phyloP scores from a whole-genome alignment of 2,888 invertebrate genomes.

The Blastobasis lacticolella region DNA sequence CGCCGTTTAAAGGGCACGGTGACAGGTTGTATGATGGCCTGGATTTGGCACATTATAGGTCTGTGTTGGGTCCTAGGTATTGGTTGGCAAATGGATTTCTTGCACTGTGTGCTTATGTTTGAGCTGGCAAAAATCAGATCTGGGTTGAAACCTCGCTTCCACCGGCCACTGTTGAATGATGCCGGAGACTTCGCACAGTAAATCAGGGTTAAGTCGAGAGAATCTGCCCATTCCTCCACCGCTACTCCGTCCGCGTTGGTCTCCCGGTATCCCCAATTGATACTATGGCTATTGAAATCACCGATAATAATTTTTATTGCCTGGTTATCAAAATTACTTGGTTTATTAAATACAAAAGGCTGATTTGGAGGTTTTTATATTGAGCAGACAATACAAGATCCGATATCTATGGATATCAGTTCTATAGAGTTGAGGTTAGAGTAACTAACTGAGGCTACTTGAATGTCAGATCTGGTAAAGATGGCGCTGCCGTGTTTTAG shows the following conservation, averaged over 20 bases:
- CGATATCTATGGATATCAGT: background rate
- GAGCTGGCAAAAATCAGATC: background rate
- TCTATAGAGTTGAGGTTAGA: background rate
- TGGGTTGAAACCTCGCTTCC: background rate
- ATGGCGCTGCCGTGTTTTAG: background rate
- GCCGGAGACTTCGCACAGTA: background rate
- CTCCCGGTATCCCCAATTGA: background rate
- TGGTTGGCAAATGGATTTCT: background rate
- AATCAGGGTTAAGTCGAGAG: background rate
- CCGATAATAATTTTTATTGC: background rate
- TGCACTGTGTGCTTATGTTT: background rate
- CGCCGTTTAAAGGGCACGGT: too few relatives aligned
- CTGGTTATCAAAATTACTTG: background rate
- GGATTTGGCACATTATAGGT: constrained; percentile 1
- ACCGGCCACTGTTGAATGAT: too few relatives aligned
- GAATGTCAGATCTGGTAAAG: background rate
- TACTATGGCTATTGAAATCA: background rate
- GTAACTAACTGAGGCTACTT: background rate
- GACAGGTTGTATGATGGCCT: background rate
- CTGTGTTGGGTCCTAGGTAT: constrained; percentile 5
- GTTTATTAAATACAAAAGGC: background rate
- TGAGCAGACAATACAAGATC: background rate
- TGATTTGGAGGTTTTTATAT: background rate
- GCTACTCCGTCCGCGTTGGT: background rate
- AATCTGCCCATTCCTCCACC: constrained; percentile 5